These are phyloP conservation scores for Subanguina moxae DNA, from an alignment of 1,140 invertebrate genomes.

Conservation along the genomic window DNA sequence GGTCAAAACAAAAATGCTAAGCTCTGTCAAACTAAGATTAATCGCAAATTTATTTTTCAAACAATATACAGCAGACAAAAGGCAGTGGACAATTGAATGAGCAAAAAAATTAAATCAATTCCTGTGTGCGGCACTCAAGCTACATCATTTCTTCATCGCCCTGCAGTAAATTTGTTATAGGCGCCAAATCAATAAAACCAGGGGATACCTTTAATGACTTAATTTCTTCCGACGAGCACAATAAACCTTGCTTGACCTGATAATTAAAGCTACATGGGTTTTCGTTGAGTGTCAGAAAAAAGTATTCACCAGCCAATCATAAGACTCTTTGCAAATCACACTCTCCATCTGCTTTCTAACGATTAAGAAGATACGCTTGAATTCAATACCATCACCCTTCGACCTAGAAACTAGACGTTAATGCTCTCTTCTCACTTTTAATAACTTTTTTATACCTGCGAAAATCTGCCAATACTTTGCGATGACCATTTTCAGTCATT, in stretches of 20 bases:
- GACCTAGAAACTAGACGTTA: conserved; percentile 12
- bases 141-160: too few species aligned
- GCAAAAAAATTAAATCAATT: too few species aligned
- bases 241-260: background rate
- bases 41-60: too few species aligned
- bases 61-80: too few species aligned
- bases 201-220: background rate
- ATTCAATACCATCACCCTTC: conserved; percentile 21
- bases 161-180: too few species aligned
- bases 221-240: background rate
- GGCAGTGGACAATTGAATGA: too few species aligned
- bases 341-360: background rate
- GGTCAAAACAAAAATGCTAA: too few species aligned
- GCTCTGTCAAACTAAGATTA: too few species aligned
- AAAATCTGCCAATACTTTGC: conserved; percentile 10
- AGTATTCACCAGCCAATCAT: background rate
- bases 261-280: too few species aligned
- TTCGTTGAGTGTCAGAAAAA: too few species aligned
- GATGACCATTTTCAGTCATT: background rate
- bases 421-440: background rate
- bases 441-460: conserved; percentile 3
- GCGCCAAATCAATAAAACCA: too few species aligned
- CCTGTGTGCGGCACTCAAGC: too few species aligned
- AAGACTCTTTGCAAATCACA: conserved; percentile 11
- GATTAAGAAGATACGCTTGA: conserved; percentile 11